Evolutionary conservation across 2,113 vertebrate species (phyloP), one percentile per base, ranked within the genome.

Genomic region (Danionella cerebrum): DNA sequence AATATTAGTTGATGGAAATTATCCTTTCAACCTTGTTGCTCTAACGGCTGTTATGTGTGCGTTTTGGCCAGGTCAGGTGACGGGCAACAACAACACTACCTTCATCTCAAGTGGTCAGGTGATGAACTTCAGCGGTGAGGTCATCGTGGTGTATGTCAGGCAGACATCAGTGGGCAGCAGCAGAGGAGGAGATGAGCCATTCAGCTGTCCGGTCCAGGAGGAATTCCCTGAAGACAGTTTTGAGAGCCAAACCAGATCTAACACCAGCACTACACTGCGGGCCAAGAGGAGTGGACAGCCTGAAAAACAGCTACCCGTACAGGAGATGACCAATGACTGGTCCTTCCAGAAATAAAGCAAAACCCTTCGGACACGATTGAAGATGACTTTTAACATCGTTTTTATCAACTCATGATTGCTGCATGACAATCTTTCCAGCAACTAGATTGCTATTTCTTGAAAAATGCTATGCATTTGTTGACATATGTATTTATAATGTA

Each of bases 41-140:
- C 5, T 48, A 7, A 45, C 9, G 16, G 14, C n/a, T 11, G 13
- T 12, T 47, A 42, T 21, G 2, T 19, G 24, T 59, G 67, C 25
- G 58, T 38, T n/a, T n/a, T n/a, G n/a, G 66, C 35, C 76, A 98
- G 96, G 93, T 82, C 92, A 91, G 73, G 93, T 97, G 85, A 93
- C 92, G 21, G 95, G 94, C 73, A 95, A 92, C 86, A 86, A 94
- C 81, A 98, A 96, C 89, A 96, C 94, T 79, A 97, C 96, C 58
- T 97, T 97, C 77, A 95, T 98, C 79, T 98, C 96, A 82, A 96
- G 89, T n/a, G 94, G 95, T 60, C 92, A 97, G 86, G 94, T 98
- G 80, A 97, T 97, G 95, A 98, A 98, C 85, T 96, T 98, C 85
- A 96, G 91, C 65, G 93, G 94, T 0, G 95, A 98, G 25, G 91